Evolutionary conservation across 2,113 vertebrate species (phyloP).

Genomic region (Elephas maximus): DNA sequence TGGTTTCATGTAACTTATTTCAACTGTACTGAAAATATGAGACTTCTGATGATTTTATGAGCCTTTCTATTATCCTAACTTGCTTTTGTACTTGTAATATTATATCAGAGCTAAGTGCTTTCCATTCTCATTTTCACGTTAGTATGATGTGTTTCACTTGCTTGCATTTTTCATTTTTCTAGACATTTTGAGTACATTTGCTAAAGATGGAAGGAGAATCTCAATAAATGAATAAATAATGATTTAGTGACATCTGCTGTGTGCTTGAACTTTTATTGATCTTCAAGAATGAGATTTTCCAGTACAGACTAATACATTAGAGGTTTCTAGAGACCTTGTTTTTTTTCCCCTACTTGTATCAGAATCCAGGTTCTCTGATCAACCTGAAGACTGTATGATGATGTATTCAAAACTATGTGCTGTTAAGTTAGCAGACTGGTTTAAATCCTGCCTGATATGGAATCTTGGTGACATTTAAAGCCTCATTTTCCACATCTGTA

Average conservation of each 20-base stretch:
- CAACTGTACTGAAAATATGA: neutral
- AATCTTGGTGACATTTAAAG: neutral
- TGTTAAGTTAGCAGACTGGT: neutral
- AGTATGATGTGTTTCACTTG: constrained; percentile 30
- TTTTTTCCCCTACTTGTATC: neutral
- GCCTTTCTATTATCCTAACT: neutral
- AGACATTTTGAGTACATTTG: constrained; percentile 58
- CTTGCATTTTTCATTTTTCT: constrained; percentile 64
- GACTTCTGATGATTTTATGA: neutral
- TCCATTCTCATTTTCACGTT: constrained; percentile 55
- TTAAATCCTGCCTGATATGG: neutral
- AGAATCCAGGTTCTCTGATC: constrained; percentile 24
- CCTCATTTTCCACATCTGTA: neutral
- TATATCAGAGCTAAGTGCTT: constrained; percentile 17
- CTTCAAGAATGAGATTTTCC: constrained; percentile 54
- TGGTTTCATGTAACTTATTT: neutral
- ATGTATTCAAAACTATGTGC: neutral
- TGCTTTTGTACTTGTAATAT: constrained; percentile 23
- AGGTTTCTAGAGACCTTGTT: constrained; percentile 31
- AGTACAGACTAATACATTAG: constrained; percentile 1
- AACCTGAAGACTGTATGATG: neutral
- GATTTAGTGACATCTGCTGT: constrained; percentile 70
- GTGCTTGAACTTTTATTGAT: constrained; percentile 52
- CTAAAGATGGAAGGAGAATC: constrained; percentile 56
- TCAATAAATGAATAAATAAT: constrained; percentile 74